A percentile compares a stretch with the other conserved stretches of the same genome.
These are phyloP conservation scores for Molothrus ater DNA, from an alignment of 2,797 vertebrate genomes.

Conservation along the genomic window DNA sequence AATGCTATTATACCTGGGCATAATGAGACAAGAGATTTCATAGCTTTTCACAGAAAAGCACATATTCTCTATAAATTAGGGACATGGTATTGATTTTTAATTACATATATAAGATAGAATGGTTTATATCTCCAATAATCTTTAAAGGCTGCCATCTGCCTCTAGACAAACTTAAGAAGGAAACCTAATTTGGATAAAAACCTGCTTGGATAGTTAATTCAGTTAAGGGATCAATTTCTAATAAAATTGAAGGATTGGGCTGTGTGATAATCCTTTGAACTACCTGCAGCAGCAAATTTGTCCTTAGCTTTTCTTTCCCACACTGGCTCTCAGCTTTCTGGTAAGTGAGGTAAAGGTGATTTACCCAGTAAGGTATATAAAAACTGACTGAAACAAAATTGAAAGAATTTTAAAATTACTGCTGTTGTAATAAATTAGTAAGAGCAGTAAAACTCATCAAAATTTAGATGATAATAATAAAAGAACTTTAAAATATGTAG, in stretches of 20 bases:
- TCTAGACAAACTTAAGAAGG: slow-evolving; percentile 16
- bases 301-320: background rate
- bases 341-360: background rate
- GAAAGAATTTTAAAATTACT: background rate
- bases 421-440: background rate
- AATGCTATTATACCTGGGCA: background rate
- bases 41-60: background rate
- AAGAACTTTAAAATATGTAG: background rate
- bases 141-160: slow-evolving; percentile 44
- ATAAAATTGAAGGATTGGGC: slow-evolving; percentile 26
- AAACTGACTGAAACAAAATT: background rate
- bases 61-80: background rate
- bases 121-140: background rate
- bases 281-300: background rate
- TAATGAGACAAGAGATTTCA: background rate
- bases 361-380: background rate
- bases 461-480: background rate
- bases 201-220: slow-evolving; percentile 28
- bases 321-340: background rate
- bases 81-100: background rate
- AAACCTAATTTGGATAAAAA: slow-evolving; percentile 53
- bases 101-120: background rate
- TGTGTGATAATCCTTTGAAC: slow-evolving; percentile 24
- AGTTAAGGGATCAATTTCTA: slow-evolving; percentile 58
- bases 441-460: background rate